Conservation (phyloP, 2,888 invertebrate genomes). For the Catocala fraxini region DNA sequence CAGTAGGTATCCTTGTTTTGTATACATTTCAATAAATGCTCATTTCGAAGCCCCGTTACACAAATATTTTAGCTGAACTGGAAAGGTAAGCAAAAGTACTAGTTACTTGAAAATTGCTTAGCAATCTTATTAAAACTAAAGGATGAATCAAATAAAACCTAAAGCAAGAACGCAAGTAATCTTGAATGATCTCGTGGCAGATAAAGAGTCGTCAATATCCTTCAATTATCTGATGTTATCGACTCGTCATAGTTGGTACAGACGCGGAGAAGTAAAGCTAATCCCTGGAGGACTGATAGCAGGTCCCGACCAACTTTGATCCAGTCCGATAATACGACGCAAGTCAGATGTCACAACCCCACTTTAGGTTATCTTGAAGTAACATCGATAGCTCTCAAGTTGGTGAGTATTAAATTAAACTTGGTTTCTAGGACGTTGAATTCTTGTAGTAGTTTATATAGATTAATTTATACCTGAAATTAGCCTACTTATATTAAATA, state of each 20-base stretch:
- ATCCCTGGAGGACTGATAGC: slow-evolving; percentile 7
- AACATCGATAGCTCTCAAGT: slow-evolving; percentile 1
- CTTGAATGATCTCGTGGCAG: background rate
- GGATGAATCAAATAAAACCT: too few species aligned
- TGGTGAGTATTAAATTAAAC: background rate
- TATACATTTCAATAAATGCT: too few species aligned
- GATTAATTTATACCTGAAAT: background rate
- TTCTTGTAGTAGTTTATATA: background rate
- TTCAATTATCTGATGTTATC: slow-evolving; percentile 9
- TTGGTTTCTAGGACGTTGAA: background rate
- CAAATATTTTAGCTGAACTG: too few species aligned
- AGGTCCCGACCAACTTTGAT: slow-evolving; percentile 7
- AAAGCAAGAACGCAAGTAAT: background rate
- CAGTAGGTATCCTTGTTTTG: too few species aligned
- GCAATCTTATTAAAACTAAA: too few species aligned
- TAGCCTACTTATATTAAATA: too few species aligned
- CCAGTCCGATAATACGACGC: slow-evolving; percentile 3
- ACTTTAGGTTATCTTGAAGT: slow-evolving; percentile 11
- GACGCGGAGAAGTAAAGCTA: background rate
- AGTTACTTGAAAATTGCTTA: too few species aligned
- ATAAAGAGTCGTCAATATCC: background rate
- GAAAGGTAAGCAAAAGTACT: too few species aligned
- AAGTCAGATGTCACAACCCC: slow-evolving; percentile 5
- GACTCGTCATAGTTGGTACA: slow-evolving; percentile 2
- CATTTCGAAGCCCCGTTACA: too few species aligned